These are phyloP conservation scores for Sylvia atricapilla DNA, from an alignment of 2,113 vertebrate species.

Conservation along the genomic window DNA sequence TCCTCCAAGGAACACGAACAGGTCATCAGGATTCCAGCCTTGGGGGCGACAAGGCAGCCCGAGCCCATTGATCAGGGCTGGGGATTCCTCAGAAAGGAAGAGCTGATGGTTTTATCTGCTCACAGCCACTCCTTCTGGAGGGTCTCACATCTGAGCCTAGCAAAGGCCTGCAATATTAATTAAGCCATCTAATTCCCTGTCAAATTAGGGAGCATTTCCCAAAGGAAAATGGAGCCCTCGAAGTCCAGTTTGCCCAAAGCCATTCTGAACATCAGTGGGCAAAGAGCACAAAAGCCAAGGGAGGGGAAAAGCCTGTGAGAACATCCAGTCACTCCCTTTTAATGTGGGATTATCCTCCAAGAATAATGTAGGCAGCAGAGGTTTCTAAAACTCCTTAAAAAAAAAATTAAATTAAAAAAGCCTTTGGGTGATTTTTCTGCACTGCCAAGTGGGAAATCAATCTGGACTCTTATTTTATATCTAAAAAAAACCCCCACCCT, in stretches of 20 bases:
- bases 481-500: not conserved
- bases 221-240: not conserved
- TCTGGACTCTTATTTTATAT: not conserved
- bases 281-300: not conserved
- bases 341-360: not conserved
- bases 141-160: not conserved
- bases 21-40: not conserved
- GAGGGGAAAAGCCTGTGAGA: not conserved
- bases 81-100: not conserved
- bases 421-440: not conserved
- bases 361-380: not conserved
- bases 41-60: not conserved
- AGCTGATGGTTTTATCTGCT: not conserved
- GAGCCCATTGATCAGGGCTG: not conserved
- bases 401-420: not conserved
- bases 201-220: not conserved
- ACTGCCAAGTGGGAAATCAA: not conserved
- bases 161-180: conserved; percentile 15
- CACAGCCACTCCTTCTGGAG: not conserved
- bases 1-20: not conserved
- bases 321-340: not conserved
- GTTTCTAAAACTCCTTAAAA: not conserved
- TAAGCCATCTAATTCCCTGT: not conserved
- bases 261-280: not conserved
- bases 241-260: not conserved